Evolutionary conservation across 2,797 vertebrate species (phyloP).

Genomic region (Luscinia megarhynchos): DNA sequence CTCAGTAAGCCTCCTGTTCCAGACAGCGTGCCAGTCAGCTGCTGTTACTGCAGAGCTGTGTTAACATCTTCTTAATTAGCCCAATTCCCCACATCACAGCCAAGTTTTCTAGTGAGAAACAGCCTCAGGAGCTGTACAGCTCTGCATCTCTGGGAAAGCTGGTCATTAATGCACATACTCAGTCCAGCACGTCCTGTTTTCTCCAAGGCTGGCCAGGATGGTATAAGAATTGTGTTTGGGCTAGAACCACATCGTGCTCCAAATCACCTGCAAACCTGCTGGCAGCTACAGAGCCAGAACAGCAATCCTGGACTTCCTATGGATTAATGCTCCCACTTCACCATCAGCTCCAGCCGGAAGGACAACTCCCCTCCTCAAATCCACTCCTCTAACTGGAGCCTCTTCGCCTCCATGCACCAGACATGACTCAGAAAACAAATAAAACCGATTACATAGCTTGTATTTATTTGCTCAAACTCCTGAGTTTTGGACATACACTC

Average conservation of each 20-base stretch:
- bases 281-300: rapidly evolving
- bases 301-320: rapidly evolving
- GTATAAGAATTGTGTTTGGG: background rate
- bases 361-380: background rate
- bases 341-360: background rate
- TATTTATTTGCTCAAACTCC: constrained; percentile 34
- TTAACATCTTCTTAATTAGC: constrained; percentile 56
- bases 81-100: constrained; percentile 8
- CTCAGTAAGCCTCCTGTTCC: constrained; percentile 37
- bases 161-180: background rate
- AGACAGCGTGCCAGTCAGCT: constrained; percentile 57
- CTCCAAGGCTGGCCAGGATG: background rate
- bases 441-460: constrained; percentile 26
- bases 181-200: background rate
- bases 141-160: constrained; percentile 7
- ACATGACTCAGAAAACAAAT: constrained; percentile 57
- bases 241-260: background rate
- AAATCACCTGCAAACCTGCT: background rate
- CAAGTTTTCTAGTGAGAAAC: constrained; percentile 37
- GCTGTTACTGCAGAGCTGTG: constrained; percentile 29
- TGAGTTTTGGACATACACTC: background rate
- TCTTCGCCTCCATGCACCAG: background rate
- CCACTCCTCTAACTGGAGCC: background rate
- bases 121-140: background rate
- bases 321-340: background rate